A percentile compares a stretch with the other conserved stretches of the same genome.
Conservation (phyloP, 1,140 invertebrate species). For the Euglossa dilemma region DNA sequence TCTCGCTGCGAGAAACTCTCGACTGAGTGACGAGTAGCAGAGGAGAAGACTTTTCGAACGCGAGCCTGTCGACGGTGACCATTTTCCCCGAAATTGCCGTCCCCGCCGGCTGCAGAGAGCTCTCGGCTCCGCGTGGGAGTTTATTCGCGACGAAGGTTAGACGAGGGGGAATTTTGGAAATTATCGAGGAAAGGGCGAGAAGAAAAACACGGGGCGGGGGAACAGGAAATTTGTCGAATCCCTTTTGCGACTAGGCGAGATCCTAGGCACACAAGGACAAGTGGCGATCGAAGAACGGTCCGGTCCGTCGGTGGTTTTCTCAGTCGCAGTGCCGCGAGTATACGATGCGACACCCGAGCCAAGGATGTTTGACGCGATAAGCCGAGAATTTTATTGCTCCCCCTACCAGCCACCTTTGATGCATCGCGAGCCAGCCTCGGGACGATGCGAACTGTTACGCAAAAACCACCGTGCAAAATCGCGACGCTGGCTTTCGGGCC, state of each 20-base stretch:
- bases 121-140: not conserved
- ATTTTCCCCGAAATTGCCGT: conserved; percentile 23
- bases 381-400: conserved; percentile 63
- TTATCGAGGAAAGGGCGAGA: conserved; percentile 32
- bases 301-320: conserved; percentile 52
- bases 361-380: conserved; percentile 74
- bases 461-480: not conserved
- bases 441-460: not conserved
- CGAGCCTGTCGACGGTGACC: conserved; percentile 14
- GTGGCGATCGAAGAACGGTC: conserved; percentile 57
- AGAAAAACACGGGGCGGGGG: not conserved
- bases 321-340: conserved; percentile 49
- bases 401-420: conserved; percentile 38
- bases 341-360: conserved; percentile 52
- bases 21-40: not conserved
- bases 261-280: conserved; percentile 72
- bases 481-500: not conserved
- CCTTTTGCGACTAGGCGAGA: conserved; percentile 64
- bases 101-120: conserved; percentile 23
- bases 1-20: not conserved
- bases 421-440: conserved; percentile 14
- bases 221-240: conserved; percentile 21
- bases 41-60: not conserved
- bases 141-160: not conserved
- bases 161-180: conserved; percentile 42